Evolutionary conservation across 1,140 invertebrate species (phyloP).

Genomic region (Musca domestica): DNA sequence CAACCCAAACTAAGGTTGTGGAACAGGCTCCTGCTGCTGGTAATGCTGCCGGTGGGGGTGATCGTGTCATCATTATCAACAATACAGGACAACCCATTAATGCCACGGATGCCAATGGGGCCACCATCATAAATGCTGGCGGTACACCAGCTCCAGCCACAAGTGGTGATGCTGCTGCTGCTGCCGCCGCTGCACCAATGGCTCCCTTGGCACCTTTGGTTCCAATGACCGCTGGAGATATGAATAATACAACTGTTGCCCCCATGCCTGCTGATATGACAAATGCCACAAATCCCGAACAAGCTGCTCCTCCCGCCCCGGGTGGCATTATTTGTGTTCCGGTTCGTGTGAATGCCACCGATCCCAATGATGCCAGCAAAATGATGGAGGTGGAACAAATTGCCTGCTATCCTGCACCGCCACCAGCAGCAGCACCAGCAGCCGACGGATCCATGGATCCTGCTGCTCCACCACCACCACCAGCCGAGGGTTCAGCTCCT

Average conservation of each 20-base stretch:
- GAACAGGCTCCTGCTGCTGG: conserved; percentile 35
- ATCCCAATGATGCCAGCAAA: conserved; percentile 44
- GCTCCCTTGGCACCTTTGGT: conserved; percentile 35
- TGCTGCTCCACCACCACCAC: conserved; percentile 23
- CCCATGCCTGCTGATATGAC: conserved; percentile 37
- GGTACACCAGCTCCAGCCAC: conserved; percentile 20
- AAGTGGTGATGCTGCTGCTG: conserved; percentile 34
- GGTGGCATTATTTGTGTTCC: conserved; percentile 50
- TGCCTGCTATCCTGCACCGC: conserved; percentile 50
- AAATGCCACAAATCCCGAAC: conserved; percentile 25
- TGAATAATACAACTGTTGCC: conserved; percentile 49
- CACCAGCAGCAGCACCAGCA: conserved; percentile 32
- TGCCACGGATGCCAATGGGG: conserved; percentile 39
- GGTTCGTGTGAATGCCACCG: conserved; percentile 47
- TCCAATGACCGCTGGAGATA: conserved; percentile 31
- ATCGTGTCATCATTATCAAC: conserved; percentile 50
- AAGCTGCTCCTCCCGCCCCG: conserved; percentile 28
- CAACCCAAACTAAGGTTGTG: conserved; percentile 32
- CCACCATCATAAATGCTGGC: conserved; percentile 40
- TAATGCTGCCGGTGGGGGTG: conserved; percentile 33
- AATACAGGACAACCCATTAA: conserved; percentile 39
- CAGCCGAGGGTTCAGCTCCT: conserved; percentile 10
- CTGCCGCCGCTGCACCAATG: conserved; percentile 35
- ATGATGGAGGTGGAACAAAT: conserved; percentile 49
- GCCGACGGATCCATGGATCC: conserved; percentile 30